Evolutionary conservation across 1,140 invertebrate species (phyloP).

Genomic region (Dinoponera quadriceps): DNA sequence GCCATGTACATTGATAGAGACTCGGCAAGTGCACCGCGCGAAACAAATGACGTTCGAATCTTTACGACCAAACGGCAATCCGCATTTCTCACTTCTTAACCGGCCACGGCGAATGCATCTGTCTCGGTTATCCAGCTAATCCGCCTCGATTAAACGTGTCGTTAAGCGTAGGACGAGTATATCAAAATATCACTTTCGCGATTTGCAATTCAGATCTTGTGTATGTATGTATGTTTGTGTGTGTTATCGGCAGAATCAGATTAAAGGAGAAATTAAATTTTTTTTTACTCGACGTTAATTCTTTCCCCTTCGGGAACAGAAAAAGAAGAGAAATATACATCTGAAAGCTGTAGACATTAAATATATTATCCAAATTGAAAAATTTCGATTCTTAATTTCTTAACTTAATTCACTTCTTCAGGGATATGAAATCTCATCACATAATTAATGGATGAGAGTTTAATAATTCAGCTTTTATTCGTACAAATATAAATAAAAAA

Average conservation of each 20-base stretch:
- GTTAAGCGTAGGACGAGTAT: not conserved
- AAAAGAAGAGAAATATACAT: too few species aligned
- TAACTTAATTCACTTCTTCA: too few species aligned
- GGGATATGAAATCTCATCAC: too few species aligned
- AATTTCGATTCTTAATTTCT: too few species aligned
- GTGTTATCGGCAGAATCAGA: not conserved
- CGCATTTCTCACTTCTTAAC: conserved; percentile 37
- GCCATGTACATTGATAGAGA: conserved; percentile 37
- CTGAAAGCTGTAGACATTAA: too few species aligned
- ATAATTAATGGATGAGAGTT: too few species aligned
- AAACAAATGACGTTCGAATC: conserved; percentile 48
- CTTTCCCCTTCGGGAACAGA: too few species aligned
- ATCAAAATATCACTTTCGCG: not conserved
- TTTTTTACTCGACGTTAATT: too few species aligned
- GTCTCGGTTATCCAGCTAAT: conserved; percentile 27
- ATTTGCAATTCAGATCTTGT: not conserved
- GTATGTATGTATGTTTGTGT: not conserved
- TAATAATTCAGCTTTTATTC: too few species aligned
- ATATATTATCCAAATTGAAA: too few species aligned
- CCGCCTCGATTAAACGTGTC: conserved; percentile 9
- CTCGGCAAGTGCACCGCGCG: conserved; percentile 41
- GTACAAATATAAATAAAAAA: too few species aligned
- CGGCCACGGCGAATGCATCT: conserved; percentile 34
- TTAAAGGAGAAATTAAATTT: not conserved
- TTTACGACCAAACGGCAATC: conserved; percentile 48